Conservation (phyloP, 2,888 invertebrate species). For the Spicauda simplicius region DNA sequence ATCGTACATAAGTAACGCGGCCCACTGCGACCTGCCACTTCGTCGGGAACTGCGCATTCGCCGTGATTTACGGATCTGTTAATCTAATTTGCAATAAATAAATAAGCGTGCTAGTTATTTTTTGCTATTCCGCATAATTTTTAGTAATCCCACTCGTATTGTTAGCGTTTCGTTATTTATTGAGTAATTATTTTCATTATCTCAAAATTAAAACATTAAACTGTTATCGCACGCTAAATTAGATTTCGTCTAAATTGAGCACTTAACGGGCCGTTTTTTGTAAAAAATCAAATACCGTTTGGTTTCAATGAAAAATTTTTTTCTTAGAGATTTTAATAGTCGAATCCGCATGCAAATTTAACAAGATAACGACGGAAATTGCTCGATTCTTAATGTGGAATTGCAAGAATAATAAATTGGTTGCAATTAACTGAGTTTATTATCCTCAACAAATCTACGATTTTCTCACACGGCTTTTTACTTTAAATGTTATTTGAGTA, state of each 20-base stretch:
- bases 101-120: background rate
- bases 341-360: conserved; percentile 9
- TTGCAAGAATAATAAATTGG: conserved; percentile 5
- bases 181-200: conserved; percentile 27
- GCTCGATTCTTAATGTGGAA: background rate
- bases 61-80: background rate
- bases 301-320: conserved; percentile 17
- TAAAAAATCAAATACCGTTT: conserved; percentile 22
- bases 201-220: conserved; percentile 32
- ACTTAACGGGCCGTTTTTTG: conserved; percentile 13
- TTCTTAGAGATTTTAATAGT: background rate
- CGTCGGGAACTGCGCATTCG: conserved; percentile 6
- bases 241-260: conserved; percentile 16
- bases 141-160: conserved; percentile 9
- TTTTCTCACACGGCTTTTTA: conserved; percentile 6
- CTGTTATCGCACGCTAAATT: conserved; percentile 35
- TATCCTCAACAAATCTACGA: background rate
- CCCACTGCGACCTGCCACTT: conserved; percentile 2
- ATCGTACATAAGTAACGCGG: conserved; percentile 9
- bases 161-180: conserved; percentile 24
- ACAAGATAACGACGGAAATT: conserved; percentile 8
- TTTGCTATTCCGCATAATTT: conserved; percentile 15
- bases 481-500: background rate
- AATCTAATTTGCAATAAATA: conserved; percentile 19
- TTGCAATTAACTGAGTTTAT: conserved; percentile 3